A percentile compares a stretch with the other conserved stretches of the same genome.
phyloP scores from a whole-genome alignment of 1,140 invertebrate species.

The Stegodyphus dumicola region DNA sequence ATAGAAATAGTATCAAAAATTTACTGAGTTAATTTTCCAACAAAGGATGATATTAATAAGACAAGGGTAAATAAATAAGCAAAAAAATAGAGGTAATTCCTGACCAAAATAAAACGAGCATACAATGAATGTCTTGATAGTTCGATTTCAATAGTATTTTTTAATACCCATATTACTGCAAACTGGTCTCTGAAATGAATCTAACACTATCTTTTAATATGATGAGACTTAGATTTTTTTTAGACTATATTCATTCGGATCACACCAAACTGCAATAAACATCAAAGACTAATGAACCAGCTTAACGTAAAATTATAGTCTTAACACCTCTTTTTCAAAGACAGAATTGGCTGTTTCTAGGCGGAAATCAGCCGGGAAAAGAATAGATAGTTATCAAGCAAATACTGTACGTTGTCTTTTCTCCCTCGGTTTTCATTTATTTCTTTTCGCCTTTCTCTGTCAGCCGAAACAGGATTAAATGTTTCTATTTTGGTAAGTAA shows the following conservation, averaged over 20 bases:
- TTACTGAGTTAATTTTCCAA: not conserved
- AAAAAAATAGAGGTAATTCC: not conserved
- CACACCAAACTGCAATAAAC: conserved; percentile 40
- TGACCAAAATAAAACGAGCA: not conserved
- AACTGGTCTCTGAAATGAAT: conserved; percentile 39
- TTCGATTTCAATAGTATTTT: conserved; percentile 10
- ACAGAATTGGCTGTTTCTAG: not conserved
- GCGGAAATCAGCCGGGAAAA: conserved; percentile 27
- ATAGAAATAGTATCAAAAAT: too few species aligned
- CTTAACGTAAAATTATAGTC: conserved; percentile 55
- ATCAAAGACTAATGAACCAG: conserved; percentile 46
- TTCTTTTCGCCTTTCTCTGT: conserved; percentile 48
- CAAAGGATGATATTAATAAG: not conserved
- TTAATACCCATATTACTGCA: conserved; percentile 18
- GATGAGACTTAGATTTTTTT: conserved; percentile 8
- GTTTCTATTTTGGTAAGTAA: conserved; percentile 54
- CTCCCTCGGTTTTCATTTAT: conserved; percentile 29
- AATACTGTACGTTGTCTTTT: conserved; percentile 16
- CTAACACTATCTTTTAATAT: conserved; percentile 19
- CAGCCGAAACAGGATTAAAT: conserved; percentile 57
- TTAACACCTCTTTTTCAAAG: not conserved
- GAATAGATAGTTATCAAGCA: conserved; percentile 47
- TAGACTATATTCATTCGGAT: not conserved
- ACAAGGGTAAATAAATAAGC: not conserved
- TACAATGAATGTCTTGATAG: not conserved